Base-by-base conservation (phyloP, 2,797 vertebrate species). In the Adelosebastes latens region DNA sequence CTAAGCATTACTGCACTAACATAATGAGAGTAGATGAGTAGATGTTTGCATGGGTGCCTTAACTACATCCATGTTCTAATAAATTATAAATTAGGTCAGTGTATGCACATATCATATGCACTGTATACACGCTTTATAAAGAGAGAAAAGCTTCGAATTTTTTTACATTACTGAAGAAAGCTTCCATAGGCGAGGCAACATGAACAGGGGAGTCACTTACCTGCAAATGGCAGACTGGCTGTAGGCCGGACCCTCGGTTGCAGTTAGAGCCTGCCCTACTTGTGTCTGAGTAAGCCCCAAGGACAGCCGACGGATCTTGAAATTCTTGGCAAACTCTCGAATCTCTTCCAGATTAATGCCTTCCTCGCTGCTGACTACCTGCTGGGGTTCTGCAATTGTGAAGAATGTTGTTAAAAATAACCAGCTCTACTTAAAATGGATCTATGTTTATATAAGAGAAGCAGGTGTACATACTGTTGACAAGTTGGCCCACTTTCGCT, bases 191-290 rank as follows among this genome's bases (percentile, higher is more conserved):
- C 24, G 70, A 29, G 36, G 12, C 8, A 55, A 36, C 39, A 29
- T 49, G 20, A 80, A 46, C 31, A 8, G 31, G 6, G 42, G 18
- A 60, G 70, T 49, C 2, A 52, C 79, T 95, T 82, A 98, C 98
- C 98, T 97, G 96, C 98, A 99, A 89, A 99, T 99, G 82, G 98
- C 98, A 0, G 98, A 99, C 93, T 99, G 98, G 94, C 98, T 99
- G 94, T 99, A 99, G 6, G 98, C 98, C 0, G 98, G 98, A 4
- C 98, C 98, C 90, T 99, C 98, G 0, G 98, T 99, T 1, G 98
- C 98, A 0, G 98, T 99, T 81, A 99, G 95, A 4, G 98, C 98
- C 88, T 99, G 98, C 2, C 98, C 98, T 90, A 99, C 98, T 96
- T 99, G 98, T 1, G 98, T 99, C 96, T 99, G 98, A 0, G 98